phyloP scores from a whole-genome alignment of 1,140 invertebrate genomes.

The Subanguina moxae region DNA sequence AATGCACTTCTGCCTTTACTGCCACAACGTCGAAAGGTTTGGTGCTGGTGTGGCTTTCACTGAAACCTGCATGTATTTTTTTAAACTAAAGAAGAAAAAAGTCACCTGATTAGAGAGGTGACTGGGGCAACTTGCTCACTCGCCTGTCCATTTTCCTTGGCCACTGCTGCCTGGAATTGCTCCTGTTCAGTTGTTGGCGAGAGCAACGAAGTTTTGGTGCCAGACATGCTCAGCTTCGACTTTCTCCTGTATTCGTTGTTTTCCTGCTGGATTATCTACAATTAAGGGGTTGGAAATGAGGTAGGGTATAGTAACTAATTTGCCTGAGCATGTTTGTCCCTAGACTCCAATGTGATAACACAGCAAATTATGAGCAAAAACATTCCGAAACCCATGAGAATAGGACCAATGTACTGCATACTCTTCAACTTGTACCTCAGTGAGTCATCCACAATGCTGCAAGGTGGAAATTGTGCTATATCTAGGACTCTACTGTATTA shows the following conservation, averaged over 20 bases:
- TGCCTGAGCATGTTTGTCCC: slow-evolving; percentile 57
- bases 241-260: slow-evolving; percentile 6
- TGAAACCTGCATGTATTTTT: too few species aligned
- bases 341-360: slow-evolving; percentile 54
- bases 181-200: slow-evolving; percentile 9
- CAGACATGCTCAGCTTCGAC: slow-evolving; percentile 11
- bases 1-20: too few species aligned
- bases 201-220: slow-evolving; percentile 25
- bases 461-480: background rate
- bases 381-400: slow-evolving; percentile 55
- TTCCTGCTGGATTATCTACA: background rate
- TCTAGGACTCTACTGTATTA: background rate
- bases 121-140: too few species aligned
- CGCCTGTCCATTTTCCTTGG: too few species aligned
- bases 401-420: slow-evolving; percentile 58
- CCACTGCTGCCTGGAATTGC: background rate
- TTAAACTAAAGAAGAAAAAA: too few species aligned
- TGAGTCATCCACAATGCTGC: slow-evolving; percentile 21
- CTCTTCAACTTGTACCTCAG: slow-evolving; percentile 42
- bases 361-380: slow-evolving; percentile 57
- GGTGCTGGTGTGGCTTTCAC: too few species aligned
- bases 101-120: too few species aligned
- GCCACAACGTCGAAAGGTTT: too few species aligned
- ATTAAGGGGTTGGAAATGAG: background rate
- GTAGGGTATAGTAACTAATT: background rate